A percentile compares a stretch with the other conserved stretches of the same genome.
These are phyloP conservation scores for Drosophila fungiperda DNA, from an alignment of 2,888 invertebrate genomes.

Conservation along the genomic window DNA sequence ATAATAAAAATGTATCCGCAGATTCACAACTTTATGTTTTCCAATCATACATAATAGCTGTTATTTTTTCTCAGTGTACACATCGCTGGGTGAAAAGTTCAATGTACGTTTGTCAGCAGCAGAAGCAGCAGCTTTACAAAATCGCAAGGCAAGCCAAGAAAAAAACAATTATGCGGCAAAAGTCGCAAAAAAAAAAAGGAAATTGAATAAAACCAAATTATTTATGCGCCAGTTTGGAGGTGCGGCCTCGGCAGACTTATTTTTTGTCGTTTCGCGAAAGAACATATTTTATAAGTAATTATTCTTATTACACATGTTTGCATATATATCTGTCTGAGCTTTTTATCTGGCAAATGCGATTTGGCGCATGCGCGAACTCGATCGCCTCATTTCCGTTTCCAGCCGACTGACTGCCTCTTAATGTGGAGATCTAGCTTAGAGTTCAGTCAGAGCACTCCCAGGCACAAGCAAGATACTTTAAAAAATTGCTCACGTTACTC, in stretches of 20 bases:
- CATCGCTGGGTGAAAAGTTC: slow-evolving; percentile 69
- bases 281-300: slow-evolving; percentile 48
- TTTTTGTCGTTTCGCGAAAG: slow-evolving; percentile 32
- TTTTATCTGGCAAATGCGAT: slow-evolving; percentile 70
- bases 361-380: slow-evolving; percentile 71
- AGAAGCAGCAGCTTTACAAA: slow-evolving; percentile 14
- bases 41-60: too few relatives aligned
- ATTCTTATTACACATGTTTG: slow-evolving; percentile 36
- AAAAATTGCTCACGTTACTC: too few relatives aligned
- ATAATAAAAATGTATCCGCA: neutral
- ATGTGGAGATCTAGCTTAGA: slow-evolving; percentile 45
- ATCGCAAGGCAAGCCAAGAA: slow-evolving; percentile 41
- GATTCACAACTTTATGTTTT: neutral
- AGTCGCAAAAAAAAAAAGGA: slow-evolving; percentile 43
- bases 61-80: neutral
- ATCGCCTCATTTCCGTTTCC: slow-evolving; percentile 67
- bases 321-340: slow-evolving; percentile 2
- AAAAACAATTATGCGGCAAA: slow-evolving; percentile 67
- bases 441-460: slow-evolving; percentile 47
- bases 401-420: slow-evolving; percentile 44
- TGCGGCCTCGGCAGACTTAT: slow-evolving; percentile 48
- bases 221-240: slow-evolving; percentile 67
- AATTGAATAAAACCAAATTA: slow-evolving; percentile 46
- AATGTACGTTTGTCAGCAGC: slow-evolving; percentile 70
- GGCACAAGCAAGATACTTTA: slow-evolving; percentile 2